These are phyloP conservation scores for Zaprionus obscuricornis DNA, from an alignment of 2,888 invertebrate genomes.

Conservation along the genomic window DNA sequence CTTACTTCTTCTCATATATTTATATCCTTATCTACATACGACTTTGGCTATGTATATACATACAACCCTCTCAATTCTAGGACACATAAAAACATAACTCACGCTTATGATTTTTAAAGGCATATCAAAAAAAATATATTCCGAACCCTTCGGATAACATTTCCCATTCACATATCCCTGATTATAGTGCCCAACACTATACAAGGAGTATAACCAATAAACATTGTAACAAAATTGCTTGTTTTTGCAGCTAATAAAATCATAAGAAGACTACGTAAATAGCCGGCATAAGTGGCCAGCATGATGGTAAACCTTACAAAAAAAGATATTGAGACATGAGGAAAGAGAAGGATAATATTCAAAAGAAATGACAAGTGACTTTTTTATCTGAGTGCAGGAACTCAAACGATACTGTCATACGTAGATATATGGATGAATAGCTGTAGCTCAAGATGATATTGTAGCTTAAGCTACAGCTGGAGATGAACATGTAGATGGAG, in stretches of 20 bases:
- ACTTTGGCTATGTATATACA: neutral
- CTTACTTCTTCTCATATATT: slow-evolving; percentile 1
- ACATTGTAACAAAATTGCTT: slow-evolving; percentile 77
- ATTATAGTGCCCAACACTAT: slow-evolving; percentile 33
- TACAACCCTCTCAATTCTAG: slow-evolving; percentile 21
- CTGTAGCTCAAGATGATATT: no score
- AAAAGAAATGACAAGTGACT: slow-evolving; percentile 69
- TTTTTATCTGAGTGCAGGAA: slow-evolving; percentile 62
- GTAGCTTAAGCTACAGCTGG: neutral
- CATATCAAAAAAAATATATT: slow-evolving; percentile 56
- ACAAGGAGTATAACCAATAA: slow-evolving; percentile 77
- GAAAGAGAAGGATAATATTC: slow-evolving; percentile 23
- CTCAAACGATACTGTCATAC: slow-evolving; percentile 29
- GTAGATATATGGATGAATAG: slow-evolving; percentile 63
- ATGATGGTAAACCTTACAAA: no score
- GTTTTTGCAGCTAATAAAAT: slow-evolving; percentile 78
- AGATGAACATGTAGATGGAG: no score
- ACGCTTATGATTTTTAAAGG: slow-evolving; percentile 78
- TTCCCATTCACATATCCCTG: no score
- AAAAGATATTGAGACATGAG: neutral
- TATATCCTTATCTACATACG: slow-evolving; percentile 26
- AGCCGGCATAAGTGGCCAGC: slow-evolving; percentile 59
- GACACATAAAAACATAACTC: slow-evolving; percentile 60
- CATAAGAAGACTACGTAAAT: slow-evolving; percentile 68
- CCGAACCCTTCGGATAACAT: no score